These are phyloP conservation scores for Tragelaphus strepsiceros DNA, from an alignment of 2,113 vertebrate species.

Conservation along the genomic window DNA sequence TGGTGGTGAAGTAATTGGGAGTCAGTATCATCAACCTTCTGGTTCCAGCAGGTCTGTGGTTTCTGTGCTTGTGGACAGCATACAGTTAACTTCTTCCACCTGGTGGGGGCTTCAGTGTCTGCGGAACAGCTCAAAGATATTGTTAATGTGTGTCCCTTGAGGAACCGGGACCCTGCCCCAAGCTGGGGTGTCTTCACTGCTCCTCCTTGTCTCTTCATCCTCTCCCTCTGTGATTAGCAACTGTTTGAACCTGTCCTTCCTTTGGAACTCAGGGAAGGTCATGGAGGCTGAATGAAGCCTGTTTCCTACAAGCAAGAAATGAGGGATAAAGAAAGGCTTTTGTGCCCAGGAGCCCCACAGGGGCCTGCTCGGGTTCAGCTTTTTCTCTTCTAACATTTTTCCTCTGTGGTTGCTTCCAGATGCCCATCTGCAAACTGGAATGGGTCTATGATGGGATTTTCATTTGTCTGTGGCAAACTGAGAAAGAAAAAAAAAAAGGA, in stretches of 20 bases:
- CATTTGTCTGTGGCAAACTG: constrained; percentile 35
- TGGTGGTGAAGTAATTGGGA: background rate
- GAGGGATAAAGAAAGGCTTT: background rate
- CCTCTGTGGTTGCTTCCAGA: background rate
- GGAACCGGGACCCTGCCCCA: background rate
- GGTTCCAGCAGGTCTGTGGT: background rate
- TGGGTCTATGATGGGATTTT: background rate
- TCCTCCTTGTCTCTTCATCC: background rate
- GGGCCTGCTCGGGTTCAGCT: background rate
- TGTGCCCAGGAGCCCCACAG: background rate
- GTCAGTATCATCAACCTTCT: background rate
- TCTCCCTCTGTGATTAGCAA: background rate
- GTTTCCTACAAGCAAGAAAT: background rate
- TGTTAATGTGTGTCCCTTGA: background rate
- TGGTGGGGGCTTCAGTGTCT: background rate
- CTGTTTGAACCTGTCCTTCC: background rate
- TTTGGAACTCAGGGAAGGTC: background rate
- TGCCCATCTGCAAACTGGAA: background rate
- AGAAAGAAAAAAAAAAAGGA: background rate
- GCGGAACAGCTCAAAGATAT: background rate
- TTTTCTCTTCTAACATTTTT: background rate
- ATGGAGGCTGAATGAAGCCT: background rate
- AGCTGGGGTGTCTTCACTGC: background rate
- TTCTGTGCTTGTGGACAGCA: background rate
- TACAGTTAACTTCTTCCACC: background rate